phyloP scores from a whole-genome alignment of 2,888 invertebrate species.

The Drosophila imparisetae region DNA sequence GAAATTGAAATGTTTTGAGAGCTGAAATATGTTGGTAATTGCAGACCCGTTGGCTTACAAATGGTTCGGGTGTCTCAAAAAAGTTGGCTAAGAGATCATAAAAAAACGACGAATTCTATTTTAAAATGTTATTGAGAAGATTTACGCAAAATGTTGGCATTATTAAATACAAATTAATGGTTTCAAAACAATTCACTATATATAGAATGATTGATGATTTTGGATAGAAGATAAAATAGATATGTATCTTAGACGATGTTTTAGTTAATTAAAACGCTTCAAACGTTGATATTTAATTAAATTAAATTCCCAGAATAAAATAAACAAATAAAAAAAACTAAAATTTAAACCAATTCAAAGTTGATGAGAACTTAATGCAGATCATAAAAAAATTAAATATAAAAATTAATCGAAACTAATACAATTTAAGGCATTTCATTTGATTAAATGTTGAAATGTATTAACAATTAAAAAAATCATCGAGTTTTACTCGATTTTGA shows the following conservation, averaged over 20 bases:
- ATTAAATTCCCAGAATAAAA: neutral
- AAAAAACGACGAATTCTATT: neutral
- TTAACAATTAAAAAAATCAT: neutral
- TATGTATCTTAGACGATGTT: neutral
- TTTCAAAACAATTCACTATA: neutral
- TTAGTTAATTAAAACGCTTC: neutral
- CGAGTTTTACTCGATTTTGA: neutral
- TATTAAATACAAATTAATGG: neutral
- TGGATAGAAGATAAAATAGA: neutral
- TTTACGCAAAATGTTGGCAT: neutral
- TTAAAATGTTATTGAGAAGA: neutral
- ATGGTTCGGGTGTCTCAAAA: neutral
- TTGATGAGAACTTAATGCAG: neutral
- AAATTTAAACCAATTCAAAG: neutral
- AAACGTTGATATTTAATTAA: neutral
- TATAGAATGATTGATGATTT: neutral
- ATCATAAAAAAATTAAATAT: neutral
- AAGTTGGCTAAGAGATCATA: neutral
- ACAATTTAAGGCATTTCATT: neutral
- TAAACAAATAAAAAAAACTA: neutral
- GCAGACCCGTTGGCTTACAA: neutral
- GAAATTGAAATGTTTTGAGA: conserved; percentile 7
- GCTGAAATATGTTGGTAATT: conserved; percentile 1
- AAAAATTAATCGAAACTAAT: neutral
- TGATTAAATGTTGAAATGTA: neutral